Base-by-base conservation (phyloP, 35 echinoderm and acorn worm species). In the Acanthaster planci region DNA sequence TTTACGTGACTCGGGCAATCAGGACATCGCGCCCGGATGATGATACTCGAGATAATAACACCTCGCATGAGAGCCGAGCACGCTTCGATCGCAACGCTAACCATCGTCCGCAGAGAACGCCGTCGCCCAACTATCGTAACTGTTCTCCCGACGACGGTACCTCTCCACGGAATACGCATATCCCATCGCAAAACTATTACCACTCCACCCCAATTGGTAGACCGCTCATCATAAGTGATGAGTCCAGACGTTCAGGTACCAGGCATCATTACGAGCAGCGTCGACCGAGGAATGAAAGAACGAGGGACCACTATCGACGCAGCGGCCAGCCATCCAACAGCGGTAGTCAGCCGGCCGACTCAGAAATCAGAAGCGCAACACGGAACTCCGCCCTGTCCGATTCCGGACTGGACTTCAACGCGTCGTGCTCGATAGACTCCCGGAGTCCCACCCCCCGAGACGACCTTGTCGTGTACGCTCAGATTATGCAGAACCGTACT, bases 381-480 rank as follows among this genome's bases (percentile, higher is more conserved):
- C 81, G 53, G 1, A 57, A 83, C 54, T 37, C 56, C n/a, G 81
- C 21, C 18, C 34, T 83, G 32, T 83, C 81, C 12, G 81, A 83
- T 37, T 83, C 81, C 0, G 81, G 81, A 15, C 37, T 83, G 53
- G 81, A 83, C 56, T 83, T 83, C 19, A 53, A 51, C 30, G 56
- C 27, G 53, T 83, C 81, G 30, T 39, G 12, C 4, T 83, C 81
- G 2, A 38, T 83, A 16, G 81, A 83, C n/a, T 83, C 81, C 0
- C 51, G 81, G 32, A 83, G 81, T 83, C 32, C 38, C 7, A 83
- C 81, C 19, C 81, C 81, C 7, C 81, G 56, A 36, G 80, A 55
- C 18, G 81, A 83, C 8, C 53, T 51, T 5, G 0, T 83, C 15
- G 81, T 83, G 8, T 83, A 83, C 38, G 81, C 81, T 59, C 53